A percentile compares a stretch with the other conserved stretches of the same genome.
Evolutionary conservation across 64 coral and sea anemone species (phyloP).

Genomic region (Montipora cactus): DNA sequence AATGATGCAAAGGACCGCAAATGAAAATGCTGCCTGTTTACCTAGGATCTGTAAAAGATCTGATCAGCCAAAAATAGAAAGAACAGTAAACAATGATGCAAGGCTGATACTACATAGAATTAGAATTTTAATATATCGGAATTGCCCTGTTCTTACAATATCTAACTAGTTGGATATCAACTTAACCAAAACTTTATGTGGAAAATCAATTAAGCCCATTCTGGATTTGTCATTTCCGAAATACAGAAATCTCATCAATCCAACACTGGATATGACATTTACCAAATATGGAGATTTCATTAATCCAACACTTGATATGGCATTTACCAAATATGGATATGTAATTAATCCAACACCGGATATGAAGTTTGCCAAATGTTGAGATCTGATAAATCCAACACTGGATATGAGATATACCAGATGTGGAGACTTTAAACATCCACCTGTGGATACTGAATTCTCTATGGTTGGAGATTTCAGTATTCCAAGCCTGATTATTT

Average conservation of each 20-base stretch:
- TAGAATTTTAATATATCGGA: too few species aligned
- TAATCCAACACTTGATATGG: neutral
- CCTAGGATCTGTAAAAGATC: too few species aligned
- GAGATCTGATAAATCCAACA: conserved; percentile 26
- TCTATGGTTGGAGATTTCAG: conserved; percentile 11
- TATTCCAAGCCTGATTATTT: conserved; percentile 1
- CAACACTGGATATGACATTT: conserved; percentile 23
- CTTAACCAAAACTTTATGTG: too few species aligned
- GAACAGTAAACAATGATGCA: too few species aligned
- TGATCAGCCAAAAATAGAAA: too few species aligned
- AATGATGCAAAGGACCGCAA: too few species aligned
- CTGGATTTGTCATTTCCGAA: neutral
- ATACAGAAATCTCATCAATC: neutral
- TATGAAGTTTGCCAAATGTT: conserved; percentile 12
- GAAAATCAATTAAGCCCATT: neutral
- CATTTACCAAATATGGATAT: conserved; percentile 26
- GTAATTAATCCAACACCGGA: conserved; percentile 5
- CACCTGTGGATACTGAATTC: neutral
- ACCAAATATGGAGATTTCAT: conserved; percentile 4
- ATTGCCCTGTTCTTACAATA: too few species aligned
- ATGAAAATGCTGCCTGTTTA: too few species aligned
- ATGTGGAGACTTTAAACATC: conserved; percentile 19
- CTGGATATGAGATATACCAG: conserved; percentile 27
- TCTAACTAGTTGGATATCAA: too few species aligned
- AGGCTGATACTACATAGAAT: too few species aligned